phyloP scores from a whole-genome alignment of 2,888 invertebrate genomes.

The Mycalesis mineus region DNA sequence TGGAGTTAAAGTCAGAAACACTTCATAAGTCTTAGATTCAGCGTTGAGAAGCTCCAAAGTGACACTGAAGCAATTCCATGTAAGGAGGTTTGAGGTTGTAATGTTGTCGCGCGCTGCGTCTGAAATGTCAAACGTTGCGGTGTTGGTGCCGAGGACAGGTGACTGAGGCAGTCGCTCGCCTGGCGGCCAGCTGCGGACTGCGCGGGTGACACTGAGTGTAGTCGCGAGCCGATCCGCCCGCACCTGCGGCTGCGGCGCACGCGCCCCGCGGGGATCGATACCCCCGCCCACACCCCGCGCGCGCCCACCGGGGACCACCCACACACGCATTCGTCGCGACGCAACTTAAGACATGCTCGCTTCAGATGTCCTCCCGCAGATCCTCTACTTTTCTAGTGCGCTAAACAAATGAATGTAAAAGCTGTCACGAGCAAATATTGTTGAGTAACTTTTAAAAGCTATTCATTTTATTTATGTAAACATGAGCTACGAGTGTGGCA shows the following conservation, averaged over 20 bases:
- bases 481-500: not conserved
- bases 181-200: constrained; percentile 72
- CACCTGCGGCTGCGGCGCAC: constrained; percentile 58
- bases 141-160: constrained; percentile 28
- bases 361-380: constrained; percentile 40
- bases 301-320: constrained; percentile 51
- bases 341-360: constrained; percentile 41
- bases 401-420: constrained; percentile 24
- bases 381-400: constrained; percentile 26
- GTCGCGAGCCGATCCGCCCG: constrained; percentile 52
- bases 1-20: constrained; percentile 4
- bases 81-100: constrained; percentile 60
- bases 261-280: constrained; percentile 73
- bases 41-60: constrained; percentile 20
- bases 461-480: not conserved
- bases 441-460: constrained; percentile 2
- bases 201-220: constrained; percentile 46
- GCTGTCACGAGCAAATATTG: constrained; percentile 10
- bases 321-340: constrained; percentile 45
- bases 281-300: constrained; percentile 62
- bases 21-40: constrained; percentile 2
- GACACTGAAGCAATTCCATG: constrained; percentile 55
- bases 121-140: constrained; percentile 60
- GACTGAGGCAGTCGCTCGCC: constrained; percentile 57
- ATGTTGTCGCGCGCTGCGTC: constrained; percentile 60